Evolutionary conservation across 2,113 vertebrate species (phyloP).

Genomic region (Pogonocichla stellata): DNA sequence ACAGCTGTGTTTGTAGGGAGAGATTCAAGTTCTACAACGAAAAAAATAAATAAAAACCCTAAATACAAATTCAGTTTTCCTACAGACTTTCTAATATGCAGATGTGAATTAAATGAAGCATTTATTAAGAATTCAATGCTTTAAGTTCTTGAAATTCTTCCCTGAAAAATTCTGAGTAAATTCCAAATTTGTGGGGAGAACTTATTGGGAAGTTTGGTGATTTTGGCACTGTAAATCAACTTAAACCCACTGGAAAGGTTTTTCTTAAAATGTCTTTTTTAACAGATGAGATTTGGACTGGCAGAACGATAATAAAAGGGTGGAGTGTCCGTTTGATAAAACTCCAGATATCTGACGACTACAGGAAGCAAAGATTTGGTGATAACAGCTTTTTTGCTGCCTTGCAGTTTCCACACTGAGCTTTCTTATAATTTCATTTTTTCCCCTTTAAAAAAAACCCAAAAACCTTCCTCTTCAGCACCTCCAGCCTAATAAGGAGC

Average conservation of each 20-base stretch:
- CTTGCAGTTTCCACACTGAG: constrained; percentile 15
- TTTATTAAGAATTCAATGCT: background rate
- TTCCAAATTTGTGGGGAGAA: background rate
- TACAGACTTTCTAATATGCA: background rate
- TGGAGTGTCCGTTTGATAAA: constrained; percentile 31
- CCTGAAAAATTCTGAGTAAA: background rate
- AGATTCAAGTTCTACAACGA: background rate
- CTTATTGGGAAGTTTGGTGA: fast-evolving
- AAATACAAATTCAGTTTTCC: background rate
- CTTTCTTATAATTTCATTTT: background rate
- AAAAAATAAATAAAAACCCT: background rate
- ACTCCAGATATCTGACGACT: background rate
- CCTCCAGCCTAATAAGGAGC: background rate
- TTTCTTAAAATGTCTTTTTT: background rate
- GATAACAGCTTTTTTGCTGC: background rate
- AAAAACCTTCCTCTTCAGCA: background rate
- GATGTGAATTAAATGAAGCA: background rate
- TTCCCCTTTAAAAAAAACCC: background rate
- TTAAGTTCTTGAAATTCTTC: background rate
- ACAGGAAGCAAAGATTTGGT: constrained; percentile 38
- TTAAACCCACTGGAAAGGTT: fast-evolving
- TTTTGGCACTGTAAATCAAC: background rate
- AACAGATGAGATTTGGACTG: background rate
- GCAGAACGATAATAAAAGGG: background rate
- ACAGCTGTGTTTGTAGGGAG: background rate